These are phyloP conservation scores for Halesus radiatus DNA, from an alignment of 1,140 invertebrate species.

Conservation along the genomic window DNA sequence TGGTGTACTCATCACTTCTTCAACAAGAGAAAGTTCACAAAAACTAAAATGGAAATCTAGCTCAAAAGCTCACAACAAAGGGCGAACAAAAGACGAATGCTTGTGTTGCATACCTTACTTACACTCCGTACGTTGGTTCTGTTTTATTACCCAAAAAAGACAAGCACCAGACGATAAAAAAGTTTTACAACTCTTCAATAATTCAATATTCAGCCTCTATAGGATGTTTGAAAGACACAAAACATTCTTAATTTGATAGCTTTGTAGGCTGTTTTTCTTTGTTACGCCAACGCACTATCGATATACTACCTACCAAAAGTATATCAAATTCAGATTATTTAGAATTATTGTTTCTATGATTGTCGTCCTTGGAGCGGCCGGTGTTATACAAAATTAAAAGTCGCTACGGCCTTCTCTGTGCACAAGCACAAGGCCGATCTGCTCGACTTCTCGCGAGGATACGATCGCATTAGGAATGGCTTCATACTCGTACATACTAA, in stretches of 20 bases:
- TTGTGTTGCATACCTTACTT: neutral
- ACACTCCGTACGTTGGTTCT: neutral
- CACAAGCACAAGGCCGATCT: slow-evolving; percentile 18
- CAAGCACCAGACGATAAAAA: too few relatives aligned
- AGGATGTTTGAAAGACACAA: too few relatives aligned
- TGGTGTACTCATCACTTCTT: neutral
- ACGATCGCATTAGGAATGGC: neutral
- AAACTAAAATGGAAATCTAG: neutral
- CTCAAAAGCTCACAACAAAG: neutral
- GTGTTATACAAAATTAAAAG: slow-evolving; percentile 4
- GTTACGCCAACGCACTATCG: too few relatives aligned
- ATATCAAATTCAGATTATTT: too few relatives aligned
- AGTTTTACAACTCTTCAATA: too few relatives aligned
- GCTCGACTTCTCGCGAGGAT: slow-evolving; percentile 13
- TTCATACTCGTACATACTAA: too few relatives aligned
- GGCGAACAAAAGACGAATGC: neutral
- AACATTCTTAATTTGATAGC: too few relatives aligned
- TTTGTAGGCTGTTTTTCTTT: too few relatives aligned
- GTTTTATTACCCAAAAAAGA: neutral
- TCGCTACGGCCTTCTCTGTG: neutral
- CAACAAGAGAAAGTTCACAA: slow-evolving; percentile 6
- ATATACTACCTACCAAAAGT: too few relatives aligned
- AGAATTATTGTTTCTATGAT: too few relatives aligned
- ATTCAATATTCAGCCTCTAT: too few relatives aligned
- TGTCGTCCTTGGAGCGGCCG: slow-evolving; percentile 2